These are phyloP conservation scores for Bellardia pandia DNA, from an alignment of 2,888 invertebrate species.

Conservation along the genomic window DNA sequence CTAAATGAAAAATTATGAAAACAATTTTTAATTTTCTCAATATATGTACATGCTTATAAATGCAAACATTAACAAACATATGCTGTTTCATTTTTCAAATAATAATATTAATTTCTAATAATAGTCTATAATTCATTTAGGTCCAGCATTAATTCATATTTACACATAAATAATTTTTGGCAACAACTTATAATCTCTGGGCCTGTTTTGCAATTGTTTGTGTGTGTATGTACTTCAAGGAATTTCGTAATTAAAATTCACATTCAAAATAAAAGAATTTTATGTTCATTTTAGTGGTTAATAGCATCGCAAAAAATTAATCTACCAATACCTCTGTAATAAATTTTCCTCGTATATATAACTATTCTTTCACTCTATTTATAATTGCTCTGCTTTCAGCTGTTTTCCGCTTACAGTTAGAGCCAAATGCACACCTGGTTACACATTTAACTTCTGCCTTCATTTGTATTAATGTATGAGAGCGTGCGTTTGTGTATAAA, in stretches of 20 bases:
- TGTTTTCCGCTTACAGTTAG: not conserved
- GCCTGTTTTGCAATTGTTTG: not conserved
- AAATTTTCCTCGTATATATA: conserved; percentile 28
- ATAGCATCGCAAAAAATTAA: conserved; percentile 37
- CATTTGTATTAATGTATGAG: not conserved
- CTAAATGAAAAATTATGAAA: not conserved
- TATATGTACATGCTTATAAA: not conserved
- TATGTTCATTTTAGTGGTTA: conserved; percentile 37
- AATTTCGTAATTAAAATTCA: conserved; percentile 59
- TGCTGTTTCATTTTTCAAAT: not conserved
- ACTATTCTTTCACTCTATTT: conserved; percentile 16
- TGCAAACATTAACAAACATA: not conserved
- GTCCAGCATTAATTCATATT: conserved; percentile 15
- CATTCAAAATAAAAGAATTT: conserved; percentile 37
- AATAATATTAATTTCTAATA: not conserved
- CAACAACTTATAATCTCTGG: not conserved
- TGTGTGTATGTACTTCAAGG: not conserved
- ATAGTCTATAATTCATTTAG: conserved; percentile 1
- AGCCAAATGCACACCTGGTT: not conserved
- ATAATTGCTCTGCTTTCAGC: not conserved
- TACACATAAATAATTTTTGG: conserved; percentile 2
- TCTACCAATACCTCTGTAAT: conserved; percentile 36
- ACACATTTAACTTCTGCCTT: not conserved
- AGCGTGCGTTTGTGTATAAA: not conserved
- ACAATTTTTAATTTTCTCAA: not conserved